A percentile compares a stretch with the other conserved stretches of the same genome.
Conservation (phyloP, 1,140 invertebrate genomes). For the Trypoxylus dichotomus region DNA sequence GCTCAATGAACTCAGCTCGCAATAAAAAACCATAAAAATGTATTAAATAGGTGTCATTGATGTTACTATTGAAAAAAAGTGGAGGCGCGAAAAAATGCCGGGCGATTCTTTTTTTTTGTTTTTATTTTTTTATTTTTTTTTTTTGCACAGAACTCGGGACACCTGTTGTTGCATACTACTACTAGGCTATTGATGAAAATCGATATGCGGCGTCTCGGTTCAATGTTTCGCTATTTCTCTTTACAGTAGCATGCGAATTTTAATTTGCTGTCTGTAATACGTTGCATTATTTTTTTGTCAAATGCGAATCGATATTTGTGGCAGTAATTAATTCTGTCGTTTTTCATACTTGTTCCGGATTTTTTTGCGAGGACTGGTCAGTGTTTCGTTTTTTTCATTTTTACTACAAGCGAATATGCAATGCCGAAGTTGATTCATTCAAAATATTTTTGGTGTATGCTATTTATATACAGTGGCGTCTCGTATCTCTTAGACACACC, state of each 20-base stretch:
- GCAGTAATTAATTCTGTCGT: conserved; percentile 28
- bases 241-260: conserved; percentile 26
- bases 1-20: conserved; percentile 44
- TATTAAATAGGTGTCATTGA: conserved; percentile 52
- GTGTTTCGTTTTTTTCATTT: neutral
- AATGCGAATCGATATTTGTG: conserved; percentile 24
- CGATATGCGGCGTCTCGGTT: conserved; percentile 36
- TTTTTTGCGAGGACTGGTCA: neutral
- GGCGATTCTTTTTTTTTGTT: conserved; percentile 34
- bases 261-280: conserved; percentile 28
- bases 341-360: conserved; percentile 22
- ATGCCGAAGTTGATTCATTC: neutral
- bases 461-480: too few species aligned
- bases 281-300: conserved; percentile 26
- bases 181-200: conserved; percentile 42
- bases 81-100: conserved; percentile 41
- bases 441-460: neutral
- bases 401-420: neutral
- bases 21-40: conserved; percentile 45
- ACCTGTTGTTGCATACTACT: conserved; percentile 47
- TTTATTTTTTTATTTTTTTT: conserved; percentile 37
- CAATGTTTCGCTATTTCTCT: conserved; percentile 17
- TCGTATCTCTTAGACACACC: too few species aligned
- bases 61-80: conserved; percentile 47
- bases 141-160: conserved; percentile 38